Evolutionary conservation across 2,888 invertebrate species (phyloP), one percentile per base, ranked within the genome.

Genomic region (Watsonalla binaria): DNA sequence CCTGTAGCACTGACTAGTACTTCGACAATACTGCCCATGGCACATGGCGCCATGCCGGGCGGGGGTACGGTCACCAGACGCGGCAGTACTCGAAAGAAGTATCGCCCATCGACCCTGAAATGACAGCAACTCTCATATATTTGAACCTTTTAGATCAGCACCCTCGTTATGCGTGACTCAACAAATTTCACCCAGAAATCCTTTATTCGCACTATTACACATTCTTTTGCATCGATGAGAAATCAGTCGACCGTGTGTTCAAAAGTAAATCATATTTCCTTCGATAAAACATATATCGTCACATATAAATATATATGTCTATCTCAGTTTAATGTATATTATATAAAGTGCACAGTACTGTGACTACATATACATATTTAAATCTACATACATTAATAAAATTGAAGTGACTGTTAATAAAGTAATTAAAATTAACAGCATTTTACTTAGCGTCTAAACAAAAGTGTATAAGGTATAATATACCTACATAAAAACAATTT

Each of bases 31-130:
- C 97, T 98, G 59, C 98, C 98, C 50, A 98, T 93, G 24, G 98
- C 97, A 86, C 98, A 98, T 5, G 98, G 98, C 53, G 97, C 97
- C 94, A 98, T 97, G 52, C 98, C 98, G 0, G 97, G 96, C 11
- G 96, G 96, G 57, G 95, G 95, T 45, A 98, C 97, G 76, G 96
- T 95, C 56, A 96, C 94, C 64, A 97, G 86, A 58, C 97, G 94
- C 35, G 98, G 98, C 75, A 97, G 90, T 0, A 97, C 97, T 66
- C 97, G 92, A 80, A 98, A 96, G 86, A 96, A 96, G 76, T 96
- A 94, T 46, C 93, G 91, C 24, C 93, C 93, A 53, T 92, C 91
- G 50, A 92, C 90, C 61, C 91, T 91, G 72, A 5, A 74, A 72
- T 15, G 15, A 13, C 42, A 62, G 24, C 24, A n/a, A 24, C 14